A percentile compares a stretch with the other conserved stretches of the same genome.
phyloP scores from a whole-genome alignment of 2,797 vertebrate species.

The Anisognathus igniventris region DNA sequence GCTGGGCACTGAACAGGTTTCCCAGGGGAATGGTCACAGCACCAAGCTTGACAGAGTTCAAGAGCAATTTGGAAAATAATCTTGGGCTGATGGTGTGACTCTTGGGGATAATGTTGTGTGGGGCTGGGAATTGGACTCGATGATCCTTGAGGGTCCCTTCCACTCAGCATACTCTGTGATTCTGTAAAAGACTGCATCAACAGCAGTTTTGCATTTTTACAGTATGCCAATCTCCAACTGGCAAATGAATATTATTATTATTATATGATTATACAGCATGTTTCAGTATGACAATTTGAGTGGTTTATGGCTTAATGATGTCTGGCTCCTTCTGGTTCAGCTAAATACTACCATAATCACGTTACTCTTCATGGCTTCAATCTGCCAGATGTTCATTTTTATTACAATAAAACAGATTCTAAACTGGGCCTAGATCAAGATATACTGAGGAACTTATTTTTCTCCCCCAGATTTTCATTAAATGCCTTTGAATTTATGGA shows the following conservation, averaged over 20 bases:
- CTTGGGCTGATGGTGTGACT: neutral
- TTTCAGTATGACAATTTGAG: neutral
- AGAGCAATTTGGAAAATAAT: neutral
- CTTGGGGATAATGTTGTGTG: neutral
- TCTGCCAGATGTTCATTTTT: neutral
- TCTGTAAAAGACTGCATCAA: neutral
- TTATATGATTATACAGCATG: neutral
- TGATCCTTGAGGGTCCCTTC: neutral
- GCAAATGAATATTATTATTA: neutral
- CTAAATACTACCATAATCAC: neutral
- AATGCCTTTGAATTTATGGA: neutral
- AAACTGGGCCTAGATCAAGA: neutral
- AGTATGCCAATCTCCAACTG: neutral
- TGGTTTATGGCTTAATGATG: neutral
- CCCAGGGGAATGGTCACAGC: neutral
- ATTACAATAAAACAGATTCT: neutral
- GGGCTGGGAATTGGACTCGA: fast-evolving
- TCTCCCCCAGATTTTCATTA: neutral
- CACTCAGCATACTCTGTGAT: neutral
- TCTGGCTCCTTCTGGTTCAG: neutral
- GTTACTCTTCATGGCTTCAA: neutral
- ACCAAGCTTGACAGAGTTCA: neutral
- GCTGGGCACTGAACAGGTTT: neutral
- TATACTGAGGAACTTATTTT: neutral
- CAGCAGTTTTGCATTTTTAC: neutral